A percentile compares a stretch with the other conserved stretches of the same genome.
Conservation (phyloP, 2,113 vertebrate species). For the Myrmophylax atrothorax region DNA sequence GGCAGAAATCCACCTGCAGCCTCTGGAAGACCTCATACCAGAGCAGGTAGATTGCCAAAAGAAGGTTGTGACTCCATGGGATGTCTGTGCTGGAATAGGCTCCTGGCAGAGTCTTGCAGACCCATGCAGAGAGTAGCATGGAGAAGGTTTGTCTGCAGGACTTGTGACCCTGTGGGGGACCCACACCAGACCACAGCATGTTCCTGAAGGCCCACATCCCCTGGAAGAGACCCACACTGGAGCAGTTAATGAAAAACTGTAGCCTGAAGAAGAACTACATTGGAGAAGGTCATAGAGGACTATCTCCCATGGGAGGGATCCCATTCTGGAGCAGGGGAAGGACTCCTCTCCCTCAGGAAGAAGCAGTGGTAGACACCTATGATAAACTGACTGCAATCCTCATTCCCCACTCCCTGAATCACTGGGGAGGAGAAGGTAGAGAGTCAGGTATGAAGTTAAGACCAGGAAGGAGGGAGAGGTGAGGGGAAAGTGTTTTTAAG, state of each 20-base stretch:
- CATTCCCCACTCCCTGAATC: background rate
- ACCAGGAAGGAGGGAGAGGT: background rate
- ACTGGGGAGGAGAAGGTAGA: background rate
- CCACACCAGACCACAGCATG: background rate
- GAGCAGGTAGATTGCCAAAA: background rate
- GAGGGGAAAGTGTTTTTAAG: background rate
- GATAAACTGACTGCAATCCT: background rate
- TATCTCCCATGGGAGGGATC: background rate
- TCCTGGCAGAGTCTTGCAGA: background rate
- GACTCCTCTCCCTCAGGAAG: background rate
- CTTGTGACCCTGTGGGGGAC: no score
- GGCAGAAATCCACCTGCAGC: background rate
- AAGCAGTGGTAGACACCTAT: background rate
- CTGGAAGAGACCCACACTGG: background rate
- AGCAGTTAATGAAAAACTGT: background rate
- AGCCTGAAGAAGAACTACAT: rapidly evolving
- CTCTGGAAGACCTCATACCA: rapidly evolving
- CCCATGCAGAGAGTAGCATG: background rate
- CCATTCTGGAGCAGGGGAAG: background rate
- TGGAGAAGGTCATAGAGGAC: background rate
- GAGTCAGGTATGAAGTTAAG: background rate
- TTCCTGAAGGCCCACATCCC: rapidly evolving
- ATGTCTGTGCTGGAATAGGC: background rate
- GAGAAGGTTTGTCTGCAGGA: background rate
- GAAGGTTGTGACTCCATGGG: background rate